Base-by-base conservation (phyloP, 2,113 vertebrate genomes). In the Sarotherodon lohbergeri region DNA sequence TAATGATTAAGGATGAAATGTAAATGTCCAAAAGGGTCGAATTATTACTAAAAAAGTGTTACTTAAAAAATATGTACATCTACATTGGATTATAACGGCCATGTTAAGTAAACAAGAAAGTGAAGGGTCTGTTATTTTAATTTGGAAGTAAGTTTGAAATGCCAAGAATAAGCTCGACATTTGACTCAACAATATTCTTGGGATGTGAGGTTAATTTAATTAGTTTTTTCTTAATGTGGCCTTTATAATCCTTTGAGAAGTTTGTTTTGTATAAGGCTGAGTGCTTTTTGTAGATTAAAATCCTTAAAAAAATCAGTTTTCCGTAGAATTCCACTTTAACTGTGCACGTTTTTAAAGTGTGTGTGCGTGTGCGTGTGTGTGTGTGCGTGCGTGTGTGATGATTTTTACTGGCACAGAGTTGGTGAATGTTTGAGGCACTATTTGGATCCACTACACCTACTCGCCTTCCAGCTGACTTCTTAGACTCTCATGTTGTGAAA, bases 391-490 rank as follows among this genome's bases (percentile, higher is more conserved):
- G 50, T 3, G 46, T 3, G 48, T 1, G 2, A 34, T 63, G 78
- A 55, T 83, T 88, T 85, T 34, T 34, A 57, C 76, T 86, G 86
- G 85, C 85, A 89, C 83, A 54, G 83, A 80, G 78, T 84, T 82
- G 43, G 84, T 86, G 81, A 88, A 88, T 43, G 32, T 27, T 86
- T 55, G 61, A 55, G 80, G 87, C 91, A 90, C 91, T 90, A 83
- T 85, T 66, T 81, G 83, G 85, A 91, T 80, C 90, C 93, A 93
- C 91, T 92, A 92, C 90, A 90, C 91, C 71, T 4, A 91, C 89
- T 91, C 87, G 91, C 71, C 82, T 80, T 88, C 63, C 66, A 48
- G 68, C 22, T 63, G 88, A 88, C 89, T 91, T 84, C 85, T 63
- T 79, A 84, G 81, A 91, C 46, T 10, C 84, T 57, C 16, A 41